Evolutionary conservation across 2,888 invertebrate genomes (phyloP).

Genomic region (Agrochola circellaris): DNA sequence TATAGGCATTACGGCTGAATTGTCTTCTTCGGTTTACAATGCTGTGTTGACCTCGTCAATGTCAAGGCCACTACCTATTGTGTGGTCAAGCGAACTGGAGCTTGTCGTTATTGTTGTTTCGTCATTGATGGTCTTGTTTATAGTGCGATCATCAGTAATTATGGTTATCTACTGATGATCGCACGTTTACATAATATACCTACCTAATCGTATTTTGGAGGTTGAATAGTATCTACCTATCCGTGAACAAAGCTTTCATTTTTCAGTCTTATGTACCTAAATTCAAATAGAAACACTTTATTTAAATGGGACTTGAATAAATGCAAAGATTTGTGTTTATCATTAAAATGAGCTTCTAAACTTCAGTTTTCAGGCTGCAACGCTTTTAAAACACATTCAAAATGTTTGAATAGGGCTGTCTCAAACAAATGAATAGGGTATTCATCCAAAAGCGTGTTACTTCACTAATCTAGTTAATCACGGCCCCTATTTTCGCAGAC

Average conservation of each 20-base stretch:
- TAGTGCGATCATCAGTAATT: constrained; percentile 43
- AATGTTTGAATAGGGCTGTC: constrained; percentile 37
- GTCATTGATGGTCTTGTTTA: constrained; percentile 67
- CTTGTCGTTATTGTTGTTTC: constrained; percentile 71
- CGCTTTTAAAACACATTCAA: constrained; percentile 41
- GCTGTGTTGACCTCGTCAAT: constrained; percentile 80
- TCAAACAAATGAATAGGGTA: constrained; percentile 43
- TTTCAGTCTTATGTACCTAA: constrained; percentile 7
- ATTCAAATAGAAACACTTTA: constrained; percentile 29
- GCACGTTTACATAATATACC: constrained; percentile 50
- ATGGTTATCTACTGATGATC: no score
- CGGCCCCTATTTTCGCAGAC: constrained; percentile 61
- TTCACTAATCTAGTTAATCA: constrained; percentile 65
- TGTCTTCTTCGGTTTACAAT: constrained; percentile 75
- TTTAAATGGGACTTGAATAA: constrained; percentile 21
- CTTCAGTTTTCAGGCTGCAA: constrained; percentile 30
- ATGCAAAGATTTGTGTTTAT: constrained; percentile 27
- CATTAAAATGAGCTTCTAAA: constrained; percentile 38
- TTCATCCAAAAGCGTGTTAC: constrained; percentile 48
- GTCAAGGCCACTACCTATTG: constrained; percentile 79
- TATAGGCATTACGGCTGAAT: constrained; percentile 65
- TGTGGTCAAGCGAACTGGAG: constrained; percentile 75
- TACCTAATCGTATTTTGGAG: constrained; percentile 31
- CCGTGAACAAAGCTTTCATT: neutral
- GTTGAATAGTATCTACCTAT: constrained; percentile 3